These are phyloP conservation scores for Drosophila ustulata DNA, from an alignment of 2,888 invertebrate species.

Conservation along the genomic window DNA sequence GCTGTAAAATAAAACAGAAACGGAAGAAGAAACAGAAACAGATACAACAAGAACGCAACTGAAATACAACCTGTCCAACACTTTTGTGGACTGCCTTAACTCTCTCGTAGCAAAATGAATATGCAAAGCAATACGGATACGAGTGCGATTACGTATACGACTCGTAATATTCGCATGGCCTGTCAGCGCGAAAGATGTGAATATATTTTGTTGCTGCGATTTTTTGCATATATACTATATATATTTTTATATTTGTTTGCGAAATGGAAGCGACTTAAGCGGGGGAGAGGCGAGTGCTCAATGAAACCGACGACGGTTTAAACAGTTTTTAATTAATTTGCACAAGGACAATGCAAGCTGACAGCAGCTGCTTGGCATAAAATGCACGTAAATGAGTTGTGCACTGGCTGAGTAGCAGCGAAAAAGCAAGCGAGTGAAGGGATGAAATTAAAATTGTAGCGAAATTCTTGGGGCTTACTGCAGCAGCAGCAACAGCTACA, in stretches of 20 bases:
- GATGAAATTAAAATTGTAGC: conserved; percentile 68
- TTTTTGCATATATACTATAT: neutral
- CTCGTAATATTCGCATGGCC: conserved; percentile 22
- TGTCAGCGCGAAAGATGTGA: conserved; percentile 28
- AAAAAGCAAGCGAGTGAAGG: conserved; percentile 36
- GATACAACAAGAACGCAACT: conserved; percentile 13
- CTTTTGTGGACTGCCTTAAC: conserved; percentile 23
- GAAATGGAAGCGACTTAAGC: conserved; percentile 2
- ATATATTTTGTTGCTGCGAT: conserved; percentile 40
- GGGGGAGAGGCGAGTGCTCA: conserved; percentile 25
- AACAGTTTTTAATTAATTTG: conserved; percentile 75
- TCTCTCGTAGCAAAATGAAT: conserved; percentile 8
- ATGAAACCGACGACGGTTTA: conserved; percentile 56
- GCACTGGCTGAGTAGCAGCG: neutral
- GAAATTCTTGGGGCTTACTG: conserved; percentile 56
- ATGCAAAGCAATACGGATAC: conserved; percentile 6
- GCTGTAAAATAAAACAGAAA: conserved; percentile 64
- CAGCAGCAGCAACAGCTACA: conserved; percentile 29
- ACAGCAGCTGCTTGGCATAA: conserved; percentile 73
- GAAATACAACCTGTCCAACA: conserved; percentile 41
- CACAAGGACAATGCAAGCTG: conserved; percentile 50
- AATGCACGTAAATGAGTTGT: conserved; percentile 60
- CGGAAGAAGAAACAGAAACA: conserved; percentile 23
- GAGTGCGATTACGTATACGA: neutral
- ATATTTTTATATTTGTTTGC: neutral